Base-by-base conservation (phyloP, 2,113 vertebrate species). In the Chloebia gouldiae region DNA sequence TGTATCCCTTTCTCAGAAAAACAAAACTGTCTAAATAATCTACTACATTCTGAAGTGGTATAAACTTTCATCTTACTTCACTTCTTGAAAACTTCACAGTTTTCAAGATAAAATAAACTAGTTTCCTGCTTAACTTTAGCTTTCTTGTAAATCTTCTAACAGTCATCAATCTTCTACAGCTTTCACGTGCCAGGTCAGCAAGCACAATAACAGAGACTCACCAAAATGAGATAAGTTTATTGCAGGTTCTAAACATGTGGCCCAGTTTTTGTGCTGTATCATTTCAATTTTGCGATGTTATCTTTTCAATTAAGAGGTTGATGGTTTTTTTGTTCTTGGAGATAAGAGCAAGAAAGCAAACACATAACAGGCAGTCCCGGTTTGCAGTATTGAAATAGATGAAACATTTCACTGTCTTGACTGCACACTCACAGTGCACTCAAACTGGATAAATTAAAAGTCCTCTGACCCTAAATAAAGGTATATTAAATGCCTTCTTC, bases 281-380 rank as follows among this genome's bases (percentile, higher is more conserved):
- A 90, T 95, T 89, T 91, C 28, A 70, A 45, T 91, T 77, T 83
- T 81, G 15, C 60, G 22, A 40, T 90, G 53, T 71, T 95, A 81
- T 94, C 44, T 72, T 89, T 90, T 95, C 82, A 87, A 12, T 93
- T 73, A 54, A 84, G 28, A 66, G 53, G 33, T 72, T 91, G 30
- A 35, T 92, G 15, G 45, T 81, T 83, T 71, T 92, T 93, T 95
- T 96, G 57, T 91, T 94, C 60, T 35, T 42, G 40, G 54, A 90
- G 66, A 92, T 81, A 91, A 96, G 96, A 93, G 70, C 87, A 95
- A 81, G 53, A 47, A 93, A 93, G 44, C 44, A 81, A 91, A 78
- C 68, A 73, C 20, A 10, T 81, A 77, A 59, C 59, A 93, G n/a
- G 33, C 79, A 57, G 45, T 69, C 25, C 13, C 23, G 64, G 14